Percentiles rank a stretch among this genome's conserved stretches.
These are phyloP conservation scores for Amphilophus citrinellus DNA, from an alignment of 2,113 vertebrate species.

Conservation along the genomic window DNA sequence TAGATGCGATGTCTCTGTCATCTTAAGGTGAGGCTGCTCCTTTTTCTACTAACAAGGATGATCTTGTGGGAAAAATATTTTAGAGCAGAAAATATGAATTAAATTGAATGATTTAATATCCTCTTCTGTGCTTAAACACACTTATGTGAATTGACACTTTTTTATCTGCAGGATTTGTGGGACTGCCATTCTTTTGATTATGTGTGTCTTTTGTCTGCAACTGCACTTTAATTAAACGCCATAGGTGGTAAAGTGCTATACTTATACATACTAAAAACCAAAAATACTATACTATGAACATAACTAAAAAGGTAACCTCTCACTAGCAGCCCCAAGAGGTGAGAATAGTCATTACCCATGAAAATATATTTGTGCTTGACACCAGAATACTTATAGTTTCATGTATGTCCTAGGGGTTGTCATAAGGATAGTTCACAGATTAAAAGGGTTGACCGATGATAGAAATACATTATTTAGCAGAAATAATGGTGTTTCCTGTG, in stretches of 20 bases:
- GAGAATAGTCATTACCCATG: background rate
- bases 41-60: background rate
- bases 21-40: background rate
- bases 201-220: background rate
- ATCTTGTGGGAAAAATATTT: background rate
- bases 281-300: background rate
- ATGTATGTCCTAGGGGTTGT: background rate
- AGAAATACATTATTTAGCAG: background rate
- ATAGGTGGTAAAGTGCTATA: background rate
- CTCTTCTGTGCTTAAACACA: background rate
- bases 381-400: background rate
- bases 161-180: background rate
- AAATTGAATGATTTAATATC: accelerated
- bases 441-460: background rate
- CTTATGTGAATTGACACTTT: background rate
- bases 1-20: background rate
- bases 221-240: background rate
- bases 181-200: background rate
- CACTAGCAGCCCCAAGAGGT: background rate
- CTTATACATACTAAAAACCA: background rate
- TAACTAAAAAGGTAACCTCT: background rate
- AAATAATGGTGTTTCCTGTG: background rate
- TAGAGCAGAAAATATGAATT: background rate
- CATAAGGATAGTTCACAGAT: background rate
- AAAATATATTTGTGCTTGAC: background rate